Conservation (phyloP, 2,888 invertebrate genomes). For the Pantelozetes paolii region DNA sequence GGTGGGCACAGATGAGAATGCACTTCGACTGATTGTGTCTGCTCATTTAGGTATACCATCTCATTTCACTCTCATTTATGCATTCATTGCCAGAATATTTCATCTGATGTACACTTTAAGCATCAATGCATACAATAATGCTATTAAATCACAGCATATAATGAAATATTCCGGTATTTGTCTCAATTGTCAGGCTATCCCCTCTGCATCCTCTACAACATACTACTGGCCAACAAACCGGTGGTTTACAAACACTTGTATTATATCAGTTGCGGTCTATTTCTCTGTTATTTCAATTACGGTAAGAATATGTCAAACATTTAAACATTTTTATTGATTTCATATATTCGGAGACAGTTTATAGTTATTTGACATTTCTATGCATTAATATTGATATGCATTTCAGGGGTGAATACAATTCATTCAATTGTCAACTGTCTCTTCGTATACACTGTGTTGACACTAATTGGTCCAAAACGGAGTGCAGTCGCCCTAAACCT, state of each 20-base stretch:
- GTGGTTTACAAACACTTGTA: constrained; percentile 65
- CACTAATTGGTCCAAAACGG: constrained; percentile 62
- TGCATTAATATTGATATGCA: not conserved
- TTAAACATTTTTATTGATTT: not conserved
- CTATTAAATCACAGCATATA: too few relatives aligned
- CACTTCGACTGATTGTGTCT: constrained; percentile 11
- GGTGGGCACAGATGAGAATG: not conserved
- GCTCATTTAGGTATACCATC: constrained; percentile 34
- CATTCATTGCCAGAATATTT: too few relatives aligned
- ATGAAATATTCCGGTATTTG: too few relatives aligned
- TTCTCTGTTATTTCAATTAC: constrained; percentile 78
- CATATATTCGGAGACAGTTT: not conserved
- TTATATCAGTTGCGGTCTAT: constrained; percentile 67
- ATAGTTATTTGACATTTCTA: too few relatives aligned
- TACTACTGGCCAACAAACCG: constrained; percentile 59
- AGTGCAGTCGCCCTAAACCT: constrained; percentile 67
- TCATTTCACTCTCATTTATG: too few relatives aligned
- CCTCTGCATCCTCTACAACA: constrained; percentile 63
- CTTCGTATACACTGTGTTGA: constrained; percentile 66
- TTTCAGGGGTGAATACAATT: constrained; percentile 61
- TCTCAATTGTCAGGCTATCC: constrained; percentile 68
- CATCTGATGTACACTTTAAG: too few relatives aligned
- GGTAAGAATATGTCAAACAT: constrained; percentile 57
- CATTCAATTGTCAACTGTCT: constrained; percentile 71
- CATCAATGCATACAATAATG: too few relatives aligned